A percentile compares a stretch with the other conserved stretches of the same genome.
phyloP scores from a whole-genome alignment of 2,888 invertebrate genomes.

The Parnassius apollo region DNA sequence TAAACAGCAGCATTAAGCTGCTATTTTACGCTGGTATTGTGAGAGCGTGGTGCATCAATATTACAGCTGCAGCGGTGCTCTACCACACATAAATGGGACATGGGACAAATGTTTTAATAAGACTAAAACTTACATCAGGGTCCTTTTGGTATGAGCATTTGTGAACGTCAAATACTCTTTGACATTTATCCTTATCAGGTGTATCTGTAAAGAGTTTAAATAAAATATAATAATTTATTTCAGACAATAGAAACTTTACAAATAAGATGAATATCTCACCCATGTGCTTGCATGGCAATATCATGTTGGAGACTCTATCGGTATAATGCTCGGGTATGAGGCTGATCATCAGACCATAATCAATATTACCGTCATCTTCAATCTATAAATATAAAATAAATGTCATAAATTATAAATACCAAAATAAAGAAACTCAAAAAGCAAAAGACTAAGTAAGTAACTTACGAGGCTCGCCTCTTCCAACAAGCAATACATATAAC shows the following conservation, averaged over 20 bases:
- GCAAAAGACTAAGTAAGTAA: slow-evolving; percentile 61
- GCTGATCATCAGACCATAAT: slow-evolving; percentile 73
- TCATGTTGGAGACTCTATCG: slow-evolving; percentile 63
- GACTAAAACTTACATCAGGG: slow-evolving; percentile 58
- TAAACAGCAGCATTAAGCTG: no score
- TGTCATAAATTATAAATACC: slow-evolving; percentile 36
- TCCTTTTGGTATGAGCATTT: slow-evolving; percentile 69
- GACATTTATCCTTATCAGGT: slow-evolving; percentile 65
- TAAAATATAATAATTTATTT: neutral
- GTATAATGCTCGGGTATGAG: slow-evolving; percentile 70
- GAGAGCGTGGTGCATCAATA: no score
- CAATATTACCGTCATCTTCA: slow-evolving; percentile 64
- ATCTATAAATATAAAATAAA: slow-evolving; percentile 44
- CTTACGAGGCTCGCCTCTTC: slow-evolving; percentile 78
- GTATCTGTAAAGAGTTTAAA: slow-evolving; percentile 52
- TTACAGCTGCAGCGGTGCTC: no score
- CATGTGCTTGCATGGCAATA: slow-evolving; percentile 62
- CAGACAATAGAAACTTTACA: neutral
- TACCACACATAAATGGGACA: neutral
- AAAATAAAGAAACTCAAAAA: slow-evolving; percentile 32
- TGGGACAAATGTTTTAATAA: neutral
- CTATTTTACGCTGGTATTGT: no score
- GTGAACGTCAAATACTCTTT: slow-evolving; percentile 72
- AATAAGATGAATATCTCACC: slow-evolving; percentile 42
- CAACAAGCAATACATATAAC: slow-evolving; percentile 79